Evolutionary conservation across 23 tunicate species (phyloP), one percentile per base, ranked within the genome.

Genomic region (Styela plicata): DNA sequence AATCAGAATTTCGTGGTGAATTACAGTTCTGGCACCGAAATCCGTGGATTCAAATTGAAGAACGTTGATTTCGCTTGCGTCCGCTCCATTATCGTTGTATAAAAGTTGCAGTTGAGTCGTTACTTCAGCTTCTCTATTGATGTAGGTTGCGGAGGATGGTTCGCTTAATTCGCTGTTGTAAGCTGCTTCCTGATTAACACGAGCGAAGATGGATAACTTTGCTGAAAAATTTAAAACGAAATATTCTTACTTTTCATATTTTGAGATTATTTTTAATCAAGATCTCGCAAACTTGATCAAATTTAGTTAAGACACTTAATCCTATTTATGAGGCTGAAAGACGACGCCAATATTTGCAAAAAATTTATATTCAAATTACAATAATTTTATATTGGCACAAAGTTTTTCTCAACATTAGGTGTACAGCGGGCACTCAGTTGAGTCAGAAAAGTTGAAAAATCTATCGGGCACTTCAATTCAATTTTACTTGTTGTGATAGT

Each of bases 1-100:
- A 36, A 71, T 30, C 34, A 71, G 17, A 3, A 71, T 32, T 30
- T 71, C 77, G 37, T 71, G 77, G 29, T 71, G 77, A 28, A 71
- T 36, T 16, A 71, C 37, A 3, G 77, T 71, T 32, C 18, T 28
- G 18, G 35, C 3, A 18, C 77, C 77, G 3, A 36, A 71, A 71
- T 71, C 24, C 29, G 2, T 71, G 7, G 77, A 71, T 29, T 31
- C 77, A 31, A 71, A 71, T 32, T 71, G 37, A 20, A 71, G 77
- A 3, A 71, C 77, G 36, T 34, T 27, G 5, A 71, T 16, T 13
- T 32, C 37, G 3, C 10, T 3, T 3, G 36, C 77, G 77, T 71
- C 77, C 7, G 34, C 77, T 16, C 35, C 77, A 20, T 28, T 30
- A 16, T 27, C 13, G 5, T 71, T 27, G 36, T 71, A 71, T 18